Evolutionary conservation across 1,140 invertebrate species (phyloP).

Genomic region (Parasteatoda tepidariorum): DNA sequence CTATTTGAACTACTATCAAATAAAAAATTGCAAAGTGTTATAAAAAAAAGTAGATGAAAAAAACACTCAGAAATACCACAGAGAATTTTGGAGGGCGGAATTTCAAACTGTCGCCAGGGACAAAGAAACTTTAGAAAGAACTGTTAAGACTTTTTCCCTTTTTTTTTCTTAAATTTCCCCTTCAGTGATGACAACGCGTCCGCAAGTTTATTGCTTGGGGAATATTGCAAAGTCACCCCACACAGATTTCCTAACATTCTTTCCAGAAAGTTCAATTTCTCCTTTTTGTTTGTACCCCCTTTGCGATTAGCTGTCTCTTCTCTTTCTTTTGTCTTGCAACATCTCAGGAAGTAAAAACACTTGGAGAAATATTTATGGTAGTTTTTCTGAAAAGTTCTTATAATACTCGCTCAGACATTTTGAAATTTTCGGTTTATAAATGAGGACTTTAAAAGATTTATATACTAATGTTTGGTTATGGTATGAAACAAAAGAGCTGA

Average conservation of each 20-base stretch:
- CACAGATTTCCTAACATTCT: conserved; percentile 56
- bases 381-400: background rate
- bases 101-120: conserved; percentile 35
- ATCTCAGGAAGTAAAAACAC: background rate
- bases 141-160: background rate
- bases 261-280: conserved; percentile 11
- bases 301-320: conserved; percentile 8
- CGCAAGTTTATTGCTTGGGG: conserved; percentile 54
- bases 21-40: background rate
- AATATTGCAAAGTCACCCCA: conserved; percentile 38
- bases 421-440: background rate
- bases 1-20: background rate
- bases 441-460: too few species aligned
- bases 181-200: conserved; percentile 49
- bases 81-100: conserved; percentile 32
- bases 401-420: background rate
- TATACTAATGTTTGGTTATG: too few species aligned
- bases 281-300: conserved; percentile 24
- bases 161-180: conserved; percentile 5
- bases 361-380: conserved; percentile 43
- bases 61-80: conserved; percentile 27
- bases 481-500: too few species aligned
- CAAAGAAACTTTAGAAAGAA: background rate
- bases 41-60: conserved; percentile 7
- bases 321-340: background rate